Evolutionary conservation across 2,113 vertebrate genomes (phyloP).

Genomic region (Epinephelus cyanopodus): DNA sequence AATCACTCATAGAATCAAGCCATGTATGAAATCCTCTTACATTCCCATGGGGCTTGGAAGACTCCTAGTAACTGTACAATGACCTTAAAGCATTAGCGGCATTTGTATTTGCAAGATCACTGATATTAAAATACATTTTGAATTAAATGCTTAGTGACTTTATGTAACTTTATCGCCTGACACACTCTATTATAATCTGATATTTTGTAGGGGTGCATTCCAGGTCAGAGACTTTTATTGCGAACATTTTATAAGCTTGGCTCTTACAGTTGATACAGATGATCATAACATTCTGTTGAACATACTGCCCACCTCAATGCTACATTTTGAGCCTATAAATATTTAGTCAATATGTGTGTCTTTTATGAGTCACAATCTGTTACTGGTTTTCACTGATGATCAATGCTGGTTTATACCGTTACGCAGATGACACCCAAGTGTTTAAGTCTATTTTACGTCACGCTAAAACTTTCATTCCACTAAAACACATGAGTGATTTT

Average conservation of each 20-base stretch:
- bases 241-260: not conserved
- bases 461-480: not conserved
- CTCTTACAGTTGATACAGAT: not conserved
- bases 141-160: not conserved
- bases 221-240: not conserved
- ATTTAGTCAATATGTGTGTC: not conserved
- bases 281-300: not conserved
- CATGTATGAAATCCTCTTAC: not conserved
- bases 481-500: too few species aligned
- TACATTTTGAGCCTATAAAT: not conserved
- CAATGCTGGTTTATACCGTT: not conserved
- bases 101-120: not conserved
- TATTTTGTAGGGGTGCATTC: not conserved
- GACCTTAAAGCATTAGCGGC: not conserved
- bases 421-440: not conserved
- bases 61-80: not conserved
- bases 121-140: conserved; percentile 2
- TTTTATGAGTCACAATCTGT: not conserved
- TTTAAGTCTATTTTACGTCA: not conserved
- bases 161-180: not conserved
- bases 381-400: not conserved
- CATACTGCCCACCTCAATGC: not conserved
- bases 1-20: not conserved
- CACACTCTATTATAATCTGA: not conserved
- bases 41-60: not conserved